phyloP scores from a whole-genome alignment of 1,140 invertebrate genomes.

The Limonius californicus region DNA sequence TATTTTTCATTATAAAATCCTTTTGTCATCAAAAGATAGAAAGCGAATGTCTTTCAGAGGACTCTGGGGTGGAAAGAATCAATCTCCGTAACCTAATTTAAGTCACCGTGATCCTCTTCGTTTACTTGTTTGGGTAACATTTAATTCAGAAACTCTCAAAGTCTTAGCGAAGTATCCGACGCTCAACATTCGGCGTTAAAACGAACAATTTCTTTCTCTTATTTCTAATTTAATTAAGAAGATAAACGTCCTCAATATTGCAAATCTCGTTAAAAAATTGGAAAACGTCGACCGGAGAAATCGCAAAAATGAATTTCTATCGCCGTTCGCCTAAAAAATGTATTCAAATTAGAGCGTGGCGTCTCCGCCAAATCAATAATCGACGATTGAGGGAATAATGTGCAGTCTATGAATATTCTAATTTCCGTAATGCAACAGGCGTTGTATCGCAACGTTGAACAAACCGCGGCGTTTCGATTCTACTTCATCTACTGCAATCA shows the following conservation, averaged over 20 bases:
- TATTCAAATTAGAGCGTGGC: not conserved
- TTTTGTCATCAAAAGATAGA: constrained; percentile 1
- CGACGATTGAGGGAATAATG: too few relatives aligned
- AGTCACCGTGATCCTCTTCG: constrained; percentile 5
- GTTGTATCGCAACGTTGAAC: not conserved
- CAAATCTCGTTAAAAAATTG: not conserved
- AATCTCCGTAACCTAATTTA: constrained; percentile 10
- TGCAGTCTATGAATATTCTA: not conserved
- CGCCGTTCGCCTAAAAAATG: not conserved
- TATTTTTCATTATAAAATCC: constrained; percentile 8
- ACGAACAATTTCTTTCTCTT: constrained; percentile 4
- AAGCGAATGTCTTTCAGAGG: not conserved
- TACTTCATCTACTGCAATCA: constrained; percentile 1
- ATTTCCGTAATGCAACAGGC: not conserved
- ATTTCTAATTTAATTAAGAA: constrained; percentile 9
- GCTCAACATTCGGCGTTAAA: not conserved
- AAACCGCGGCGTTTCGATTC: not conserved
- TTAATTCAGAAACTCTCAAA: constrained; percentile 5
- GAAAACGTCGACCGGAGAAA: not conserved
- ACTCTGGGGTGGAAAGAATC: not conserved
- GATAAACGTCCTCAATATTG: constrained; percentile 4
- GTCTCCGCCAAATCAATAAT: too few relatives aligned
- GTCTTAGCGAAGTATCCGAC: constrained; percentile 3
- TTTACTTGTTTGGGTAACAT: constrained; percentile 10
- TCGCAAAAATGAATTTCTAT: not conserved